Evolutionary conservation across 1,140 invertebrate species (phyloP), one percentile per base, ranked within the genome.

Genomic region (Sycophila sp.): DNA sequence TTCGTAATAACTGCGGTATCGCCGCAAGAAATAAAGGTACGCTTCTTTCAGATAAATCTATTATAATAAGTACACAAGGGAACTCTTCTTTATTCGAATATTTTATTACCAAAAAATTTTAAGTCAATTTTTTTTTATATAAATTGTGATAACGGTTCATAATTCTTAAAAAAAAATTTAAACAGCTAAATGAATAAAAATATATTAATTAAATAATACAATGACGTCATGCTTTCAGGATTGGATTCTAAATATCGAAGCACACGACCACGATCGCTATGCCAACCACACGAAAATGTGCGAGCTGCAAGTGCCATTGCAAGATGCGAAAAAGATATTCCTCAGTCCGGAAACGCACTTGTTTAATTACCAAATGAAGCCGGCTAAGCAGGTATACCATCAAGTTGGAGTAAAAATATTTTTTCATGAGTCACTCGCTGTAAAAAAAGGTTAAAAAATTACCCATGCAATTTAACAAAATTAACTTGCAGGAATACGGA

Each of bases 251-350:
- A 76, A 82, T 30, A 77, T 87, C 26, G 63, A 75, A 5, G 82
- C 80, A 2, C 75, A 79, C 62, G 85, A 87, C 75, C 82, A 81
- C 32, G 85, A 87, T 75, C 79, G 83, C 38, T 86, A 81, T 56
- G 84, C 83, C 2, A 87, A 86, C 75, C 81, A 86, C 47, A 85
- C 85, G 1, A 83, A 86, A 73, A 59, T 87, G n/a, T 82, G 81
- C 36, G 76, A 76, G n/a, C 70, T 86, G 10, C 79, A 79, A 60
- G 63, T 87, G 6, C 68, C 79, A n/a, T 32, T 87, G 15, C 85
- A 80, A 65, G 81, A 87, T 26, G 58, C 78, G 22, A 85, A 75
- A 47, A 80, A 79, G 0, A 75, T 85, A 64, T 80, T 86, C 36
- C 63, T 76, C 0, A 83, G 75, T 28, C 81, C 84, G 0, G 82